Evolutionary conservation across 2,113 vertebrate genomes (phyloP), one percentile per base, ranked within the genome.

Genomic region (Catagonus wagneri): DNA sequence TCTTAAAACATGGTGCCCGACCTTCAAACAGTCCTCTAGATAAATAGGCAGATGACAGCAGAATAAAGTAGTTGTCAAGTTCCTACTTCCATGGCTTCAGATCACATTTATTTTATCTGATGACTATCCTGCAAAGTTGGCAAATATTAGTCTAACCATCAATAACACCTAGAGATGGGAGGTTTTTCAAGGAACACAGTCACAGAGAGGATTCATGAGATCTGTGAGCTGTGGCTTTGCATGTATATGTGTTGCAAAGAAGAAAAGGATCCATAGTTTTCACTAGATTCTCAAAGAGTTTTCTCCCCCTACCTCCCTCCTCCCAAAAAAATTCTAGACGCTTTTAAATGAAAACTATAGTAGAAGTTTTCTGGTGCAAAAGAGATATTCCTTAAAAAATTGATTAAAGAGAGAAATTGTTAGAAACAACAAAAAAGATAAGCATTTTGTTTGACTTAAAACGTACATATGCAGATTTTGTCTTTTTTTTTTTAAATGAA

Each of bases 251-350:
- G 3, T 34, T 39, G 63, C 50, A n/a, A 19, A 44, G 15, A 9
- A 72, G 27, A 16, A 60, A 36, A 10, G 17, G 11, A 68, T 19
- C 1, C 4, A 32, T 8, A 65, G 19, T 13, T 69, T 88, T 63
- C 5, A 8, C 16, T 76, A 11, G 27, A 54, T 89, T 85, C 72
- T 87, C 34, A 20, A 74, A 92, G 29, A 3, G 5, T 71, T 84
- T 72, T 52, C 7, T 6, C 4, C 3, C 4, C 25, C 11, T 11
- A 25, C 0, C 0, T 11, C 32, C 3, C 20, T 11, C 17, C 0
- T 6, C 4, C 0, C 2, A 76, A 76, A n/a, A 65, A 74, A 16
- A 12, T 54, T 54, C 8, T 29, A 63, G 50, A 75, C 34, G 5
- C 14, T 50, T 93, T 93, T 69, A 94, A 90, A 56, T 23, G 39